Base-by-base conservation (phyloP, 2,888 invertebrate species). In the Elegia similella region DNA sequence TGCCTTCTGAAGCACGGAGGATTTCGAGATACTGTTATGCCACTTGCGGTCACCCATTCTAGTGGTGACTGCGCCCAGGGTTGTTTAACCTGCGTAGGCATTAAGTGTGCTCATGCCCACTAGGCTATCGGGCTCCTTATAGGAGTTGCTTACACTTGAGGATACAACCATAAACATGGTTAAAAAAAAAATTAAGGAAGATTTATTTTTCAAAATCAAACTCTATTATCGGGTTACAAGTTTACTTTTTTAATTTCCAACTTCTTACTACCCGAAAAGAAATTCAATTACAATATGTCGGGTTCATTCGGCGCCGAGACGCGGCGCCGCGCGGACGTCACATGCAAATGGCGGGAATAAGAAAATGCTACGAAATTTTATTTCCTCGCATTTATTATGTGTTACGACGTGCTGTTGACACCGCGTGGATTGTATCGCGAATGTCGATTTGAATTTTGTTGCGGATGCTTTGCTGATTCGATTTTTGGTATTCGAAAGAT, bases 331-430 rank as follows among this genome's bases (percentile, higher is more conserved):
- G 62, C 65, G 65, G 70, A 78, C 80, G 85, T 84, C 84, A 82
- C 66, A 73, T 73, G 81, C 83, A 82, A 80, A 75, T 75, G 76
- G 69, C 70, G 62, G 63, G 66, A 80, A 74, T 76, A 75, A 81
- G 75, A 78, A 82, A 81, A 77, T 75, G 74, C 71, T 71, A 76
- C 78, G 73, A 78, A 76, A 77, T 78, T 78, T 75, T 80, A 82
- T 82, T 82, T 76, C 76, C 75, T 66, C 72, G 72, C 73, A 78
- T 84, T 84, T 79, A 81, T 84, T 80, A 81, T 80, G 73, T 72
- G 71, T 71, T 75, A 70, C 76, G 78, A 80, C 78, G 70, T 83
- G 82, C 68, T 70, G 63, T 67, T 78, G 86, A 86, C 83, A 75
- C 69, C 62, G 60, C 65, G 64, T 67, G 82, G 80, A 82, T 84